Evolutionary conservation across 30 jellyfish, hydroid and myxozoan species (phyloP), one percentile per base, ranked within the genome.

Genomic region (Hydractinia echinata): DNA sequence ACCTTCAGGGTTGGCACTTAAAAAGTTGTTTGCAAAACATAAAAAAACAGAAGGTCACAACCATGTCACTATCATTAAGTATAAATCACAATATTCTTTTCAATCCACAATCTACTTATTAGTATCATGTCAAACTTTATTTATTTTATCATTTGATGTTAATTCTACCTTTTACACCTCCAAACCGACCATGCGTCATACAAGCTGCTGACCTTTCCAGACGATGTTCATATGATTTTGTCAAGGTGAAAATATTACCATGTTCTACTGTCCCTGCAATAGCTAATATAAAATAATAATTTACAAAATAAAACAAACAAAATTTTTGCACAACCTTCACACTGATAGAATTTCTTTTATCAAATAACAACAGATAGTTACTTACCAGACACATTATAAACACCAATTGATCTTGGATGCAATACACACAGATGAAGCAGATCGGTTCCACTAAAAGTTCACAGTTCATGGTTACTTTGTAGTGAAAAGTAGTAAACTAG

Each of bases 261-360:
- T 90, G 97, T 67, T 90, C 97, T 14, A 90, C 97, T 5, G 97
- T 85, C 10, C 97, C 97, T 20, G 95, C 48, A 16, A 90, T 84
- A 76, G 95, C 97, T 90, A 66, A 6, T 51, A 69, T 77, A 61
- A 16, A 66, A 66, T 10, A 30, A 61, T 19, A 30, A 30, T 30
- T 30, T 30, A 39, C n/a, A 61, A 8, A 7, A 9, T 10, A 62
- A 16, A 9, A 20, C 19, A 79, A 10, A 0, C 44, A 30, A 30
- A 30, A n/a, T n/a, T n/a, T 30, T 30, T 0, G 44, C 44, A 30
- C 44, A 30, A 30, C 44, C 44, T 30, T 30, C n/a, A n/a, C n/a
- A n/a, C n/a, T n/a, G n/a, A n/a, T 58, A 11, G 69, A 58, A 11
- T 58, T 58, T 18, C 69, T 58, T 11, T 13, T 11, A 68, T 30